A percentile compares a stretch with the other conserved stretches of the same genome.
Conservation (phyloP, 2,888 invertebrate species). For the Octodonta nipae region DNA sequence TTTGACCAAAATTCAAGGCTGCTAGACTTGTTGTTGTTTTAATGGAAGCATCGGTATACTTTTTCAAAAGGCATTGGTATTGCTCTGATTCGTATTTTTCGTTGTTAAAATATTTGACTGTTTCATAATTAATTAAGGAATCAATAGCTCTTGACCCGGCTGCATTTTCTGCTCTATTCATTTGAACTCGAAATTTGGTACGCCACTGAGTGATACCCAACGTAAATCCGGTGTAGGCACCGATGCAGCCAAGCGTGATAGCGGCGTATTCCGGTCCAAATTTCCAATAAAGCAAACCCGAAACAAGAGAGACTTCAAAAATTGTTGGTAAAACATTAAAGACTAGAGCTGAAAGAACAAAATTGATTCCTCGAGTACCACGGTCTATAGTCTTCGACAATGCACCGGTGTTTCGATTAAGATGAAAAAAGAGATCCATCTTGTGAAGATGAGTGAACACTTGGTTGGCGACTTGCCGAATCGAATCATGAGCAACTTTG, state of each 20-base stretch:
- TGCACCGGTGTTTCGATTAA: conserved; percentile 81
- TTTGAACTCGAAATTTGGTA: conserved; percentile 84
- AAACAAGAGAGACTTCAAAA: conserved; percentile 84
- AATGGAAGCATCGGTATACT: conserved; percentile 82
- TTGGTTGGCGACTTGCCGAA: conserved; percentile 82
- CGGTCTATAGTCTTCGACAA: conserved; percentile 61
- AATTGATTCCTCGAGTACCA: conserved; percentile 92
- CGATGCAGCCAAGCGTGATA: conserved; percentile 84
- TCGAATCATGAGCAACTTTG: conserved; percentile 92
- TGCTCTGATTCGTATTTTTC: conserved; percentile 83
- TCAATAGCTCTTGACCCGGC: conserved; percentile 98
- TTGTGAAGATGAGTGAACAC: conserved; percentile 93
- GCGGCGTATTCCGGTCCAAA: conserved; percentile 49
- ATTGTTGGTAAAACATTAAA: conserved; percentile 95
- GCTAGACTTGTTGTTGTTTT: conserved; percentile 92
- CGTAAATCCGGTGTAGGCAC: conserved; percentile 77
- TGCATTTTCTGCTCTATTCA: conserved; percentile 97
- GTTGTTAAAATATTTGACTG: conserved; percentile 99
- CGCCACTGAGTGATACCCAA: conserved; percentile 88
- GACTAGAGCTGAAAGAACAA: conserved; percentile 89
- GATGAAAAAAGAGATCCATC: conserved; percentile 86
- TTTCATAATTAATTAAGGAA: conserved; percentile 97
- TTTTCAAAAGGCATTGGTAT: conserved; percentile 72
- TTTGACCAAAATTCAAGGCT: conserved; percentile 89
- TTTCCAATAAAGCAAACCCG: conserved; percentile 71